Base-by-base conservation (phyloP, 1,140 invertebrate species). In the Anoplophora glabripennis region DNA sequence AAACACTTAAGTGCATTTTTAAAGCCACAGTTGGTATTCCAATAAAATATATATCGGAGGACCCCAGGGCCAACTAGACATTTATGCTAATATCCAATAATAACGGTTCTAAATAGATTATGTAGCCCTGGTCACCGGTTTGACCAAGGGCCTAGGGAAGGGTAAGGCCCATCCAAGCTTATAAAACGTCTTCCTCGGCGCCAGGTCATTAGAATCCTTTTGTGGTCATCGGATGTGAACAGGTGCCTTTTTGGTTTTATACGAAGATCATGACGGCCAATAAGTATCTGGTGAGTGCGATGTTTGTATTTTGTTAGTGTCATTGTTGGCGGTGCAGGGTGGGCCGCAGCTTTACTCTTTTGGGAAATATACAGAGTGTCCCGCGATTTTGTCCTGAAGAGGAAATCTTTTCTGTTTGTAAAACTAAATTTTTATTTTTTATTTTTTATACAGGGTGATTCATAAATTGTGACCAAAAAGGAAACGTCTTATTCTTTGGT, bases 61-160 rank as follows among this genome's bases (percentile, higher is more conserved):
- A 28, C 2, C 21, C 5, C 21, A 28, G 5, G 5, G 5, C 21
- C 21, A 28, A 28, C 3, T 28, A 28, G 21, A 5, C 5, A 28
- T 28, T 28, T 28, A 28, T 5, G 21, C 2, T 28, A 28, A 28
- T 28, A 28, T 28, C 21, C 21, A 28, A 28, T 14, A 15, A 46
- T 15, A 15, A 46, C 12, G 12, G 44, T 14, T 46, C 10, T 46
- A n/a, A 46, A 46, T 46, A 15, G 44, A 46, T 28, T 28, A 46
- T 10, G 28, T 46, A 17, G 12, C 41, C 41, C 41, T 44, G 41
- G 44, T 18, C 44, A 28, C 17, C 44, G 17, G 14, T 42, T 46
- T 46, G 44, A 46, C 44, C 44, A 46, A 46, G 44, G 44, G 44
- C 44, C 44, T 21, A 46, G 44, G 44, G 44, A 17, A 46, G 44